These are phyloP conservation scores for Eristalinus aeneus DNA, from an alignment of 2,888 invertebrate genomes.

Conservation along the genomic window DNA sequence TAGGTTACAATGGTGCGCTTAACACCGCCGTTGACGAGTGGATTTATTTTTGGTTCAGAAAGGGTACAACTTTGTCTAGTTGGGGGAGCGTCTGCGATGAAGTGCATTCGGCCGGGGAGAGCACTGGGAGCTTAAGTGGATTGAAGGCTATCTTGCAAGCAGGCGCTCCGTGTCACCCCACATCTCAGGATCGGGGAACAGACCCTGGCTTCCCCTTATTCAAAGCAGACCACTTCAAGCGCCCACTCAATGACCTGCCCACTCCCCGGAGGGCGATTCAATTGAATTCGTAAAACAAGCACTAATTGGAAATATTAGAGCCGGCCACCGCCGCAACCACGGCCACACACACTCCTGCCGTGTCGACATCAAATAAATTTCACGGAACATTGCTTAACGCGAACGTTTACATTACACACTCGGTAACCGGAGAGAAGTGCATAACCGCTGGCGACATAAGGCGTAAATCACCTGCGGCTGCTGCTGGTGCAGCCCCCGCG, in stretches of 20 bases:
- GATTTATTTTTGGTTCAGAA: conserved; percentile 6
- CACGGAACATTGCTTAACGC: neutral
- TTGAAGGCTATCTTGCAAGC: too few relatives aligned
- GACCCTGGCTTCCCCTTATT: too few relatives aligned
- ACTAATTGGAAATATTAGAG: neutral
- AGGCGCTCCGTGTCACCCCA: too few relatives aligned
- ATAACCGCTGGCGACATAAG: neutral
- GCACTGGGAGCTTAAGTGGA: too few relatives aligned
- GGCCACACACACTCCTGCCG: too few relatives aligned
- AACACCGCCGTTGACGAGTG: neutral
- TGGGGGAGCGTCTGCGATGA: too few relatives aligned
- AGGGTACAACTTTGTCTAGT: too few relatives aligned
- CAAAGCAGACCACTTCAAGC: too few relatives aligned
- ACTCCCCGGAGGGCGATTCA: neutral
- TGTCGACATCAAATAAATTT: neutral
- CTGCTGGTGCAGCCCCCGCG: neutral
- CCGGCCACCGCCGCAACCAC: neutral
- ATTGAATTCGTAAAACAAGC: neutral
- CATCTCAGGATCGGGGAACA: too few relatives aligned
- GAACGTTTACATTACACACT: neutral
- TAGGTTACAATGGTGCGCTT: neutral
- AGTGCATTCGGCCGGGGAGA: too few relatives aligned
- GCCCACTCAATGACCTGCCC: too few relatives aligned
- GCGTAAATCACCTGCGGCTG: neutral
- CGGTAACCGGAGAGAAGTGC: neutral